Percentiles rank a stretch among this genome's conserved stretches.
Evolutionary conservation across 2,113 vertebrate genomes (phyloP).

Genomic region (Lophius piscatorius): DNA sequence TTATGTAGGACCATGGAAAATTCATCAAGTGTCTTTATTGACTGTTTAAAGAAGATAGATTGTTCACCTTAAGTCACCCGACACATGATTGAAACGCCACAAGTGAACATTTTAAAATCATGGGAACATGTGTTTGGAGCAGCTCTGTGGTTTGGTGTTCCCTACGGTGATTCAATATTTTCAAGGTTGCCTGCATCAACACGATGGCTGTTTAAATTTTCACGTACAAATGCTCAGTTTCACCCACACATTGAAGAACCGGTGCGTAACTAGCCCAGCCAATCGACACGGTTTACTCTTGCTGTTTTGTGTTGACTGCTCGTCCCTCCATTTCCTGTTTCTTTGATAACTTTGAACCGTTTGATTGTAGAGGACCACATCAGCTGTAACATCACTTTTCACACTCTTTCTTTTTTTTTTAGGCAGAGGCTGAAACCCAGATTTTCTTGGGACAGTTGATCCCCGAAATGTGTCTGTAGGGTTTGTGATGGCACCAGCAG

Average conservation of each 20-base stretch:
- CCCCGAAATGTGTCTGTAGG: constrained; percentile 27
- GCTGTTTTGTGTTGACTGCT: constrained; percentile 51
- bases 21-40: not conserved
- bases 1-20: constrained; percentile 14
- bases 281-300: constrained; percentile 40
- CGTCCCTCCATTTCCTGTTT: constrained; percentile 26
- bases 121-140: constrained; percentile 17
- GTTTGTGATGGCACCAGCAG: constrained; percentile 59
- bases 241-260: constrained; percentile 1
- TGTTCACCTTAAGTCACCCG: constrained; percentile 22
- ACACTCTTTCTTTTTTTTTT: constrained; percentile 14
- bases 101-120: constrained; percentile 16
- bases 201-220: constrained; percentile 15
- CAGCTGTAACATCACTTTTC: constrained; percentile 14
- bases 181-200: constrained; percentile 28
- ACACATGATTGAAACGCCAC: constrained; percentile 19
- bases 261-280: constrained; percentile 44
- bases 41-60: constrained; percentile 7
- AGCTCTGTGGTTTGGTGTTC: constrained; percentile 12
- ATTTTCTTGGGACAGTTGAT: constrained; percentile 23
- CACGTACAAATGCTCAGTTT: not conserved
- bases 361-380: constrained; percentile 74
- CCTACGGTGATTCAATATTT: constrained; percentile 11
- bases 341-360: constrained; percentile 54
- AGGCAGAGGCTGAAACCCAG: constrained; percentile 17